These are phyloP conservation scores for Rhodeus uyekii DNA, from an alignment of 2,797 vertebrate species.

Conservation along the genomic window DNA sequence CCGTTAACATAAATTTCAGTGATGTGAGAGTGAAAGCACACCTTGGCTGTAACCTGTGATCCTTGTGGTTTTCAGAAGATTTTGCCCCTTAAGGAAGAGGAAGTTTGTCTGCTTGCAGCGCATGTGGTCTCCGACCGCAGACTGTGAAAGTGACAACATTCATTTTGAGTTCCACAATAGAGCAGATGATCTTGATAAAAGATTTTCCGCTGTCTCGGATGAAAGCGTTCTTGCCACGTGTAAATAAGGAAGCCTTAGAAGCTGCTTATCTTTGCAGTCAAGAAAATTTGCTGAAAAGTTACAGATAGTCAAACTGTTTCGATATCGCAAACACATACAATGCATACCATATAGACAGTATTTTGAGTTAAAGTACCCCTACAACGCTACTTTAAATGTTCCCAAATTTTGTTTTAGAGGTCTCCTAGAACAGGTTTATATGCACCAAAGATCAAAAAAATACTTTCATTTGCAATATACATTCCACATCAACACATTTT, in stretches of 20 bases:
- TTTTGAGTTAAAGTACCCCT: neutral
- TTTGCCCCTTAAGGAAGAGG: constrained; percentile 29
- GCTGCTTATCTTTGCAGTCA: neutral
- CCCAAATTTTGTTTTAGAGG: too few relatives aligned
- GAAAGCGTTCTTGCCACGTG: constrained; percentile 6
- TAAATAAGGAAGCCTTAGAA: constrained; percentile 16
- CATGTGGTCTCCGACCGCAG: constrained; percentile 40
- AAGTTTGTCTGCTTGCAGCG: constrained; percentile 30
- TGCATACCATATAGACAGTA: neutral
- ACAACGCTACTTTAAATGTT: too few relatives aligned
- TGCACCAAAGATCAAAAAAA: too few relatives aligned
- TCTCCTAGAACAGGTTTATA: too few relatives aligned
- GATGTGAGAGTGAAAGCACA: constrained; percentile 13
- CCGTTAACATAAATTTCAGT: neutral
- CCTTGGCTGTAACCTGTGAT: constrained; percentile 28
- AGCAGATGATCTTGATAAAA: constrained; percentile 31
- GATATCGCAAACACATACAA: neutral
- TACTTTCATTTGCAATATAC: too few relatives aligned
- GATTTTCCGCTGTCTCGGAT: neutral
- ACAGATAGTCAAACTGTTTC: neutral
- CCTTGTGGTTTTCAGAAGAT: constrained; percentile 28
- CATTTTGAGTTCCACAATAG: constrained; percentile 15
- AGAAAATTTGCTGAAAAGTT: neutral
- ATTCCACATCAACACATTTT: too few relatives aligned
- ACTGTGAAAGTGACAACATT: constrained; percentile 32